These are phyloP conservation scores for Vimba vimba DNA, from an alignment of 2,113 vertebrate genomes.

Conservation along the genomic window DNA sequence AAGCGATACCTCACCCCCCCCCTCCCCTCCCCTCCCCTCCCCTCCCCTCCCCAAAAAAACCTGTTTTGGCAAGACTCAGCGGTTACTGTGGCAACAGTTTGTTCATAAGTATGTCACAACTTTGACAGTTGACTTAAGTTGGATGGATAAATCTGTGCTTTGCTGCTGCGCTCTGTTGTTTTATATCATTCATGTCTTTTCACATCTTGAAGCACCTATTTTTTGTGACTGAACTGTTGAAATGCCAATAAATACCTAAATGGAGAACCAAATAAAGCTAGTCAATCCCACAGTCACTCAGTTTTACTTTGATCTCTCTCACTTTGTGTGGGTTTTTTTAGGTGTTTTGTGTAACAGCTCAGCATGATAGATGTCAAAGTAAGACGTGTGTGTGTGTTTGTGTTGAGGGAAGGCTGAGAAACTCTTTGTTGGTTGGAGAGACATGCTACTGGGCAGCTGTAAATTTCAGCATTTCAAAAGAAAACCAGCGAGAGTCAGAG, in stretches of 20 bases:
- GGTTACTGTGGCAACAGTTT: background rate
- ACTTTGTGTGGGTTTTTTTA: background rate
- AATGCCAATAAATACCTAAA: background rate
- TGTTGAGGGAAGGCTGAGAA: no score
- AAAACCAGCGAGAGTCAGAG: constrained; percentile 19
- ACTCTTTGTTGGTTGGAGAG: constrained; percentile 14
- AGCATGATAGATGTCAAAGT: background rate
- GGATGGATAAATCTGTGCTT: background rate
- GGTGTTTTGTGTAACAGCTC: background rate
- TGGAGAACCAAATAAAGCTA: background rate
- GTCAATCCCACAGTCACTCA: background rate
- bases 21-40: no score
- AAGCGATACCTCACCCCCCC: background rate
- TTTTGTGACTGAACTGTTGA: background rate
- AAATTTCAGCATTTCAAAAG: constrained; percentile 38
- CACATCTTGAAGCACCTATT: background rate
- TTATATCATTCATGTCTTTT: background rate
- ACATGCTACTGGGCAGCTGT: constrained; percentile 27
- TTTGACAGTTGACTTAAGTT: background rate
- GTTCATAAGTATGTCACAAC: background rate
- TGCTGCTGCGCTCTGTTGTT: background rate
- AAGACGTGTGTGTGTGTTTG: constrained; percentile 16
- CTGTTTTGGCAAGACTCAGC: background rate
- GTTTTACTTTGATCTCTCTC: background rate
- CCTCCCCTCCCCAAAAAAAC: background rate